phyloP scores from a whole-genome alignment of 1,140 invertebrate species.

The Holotrichia oblita region DNA sequence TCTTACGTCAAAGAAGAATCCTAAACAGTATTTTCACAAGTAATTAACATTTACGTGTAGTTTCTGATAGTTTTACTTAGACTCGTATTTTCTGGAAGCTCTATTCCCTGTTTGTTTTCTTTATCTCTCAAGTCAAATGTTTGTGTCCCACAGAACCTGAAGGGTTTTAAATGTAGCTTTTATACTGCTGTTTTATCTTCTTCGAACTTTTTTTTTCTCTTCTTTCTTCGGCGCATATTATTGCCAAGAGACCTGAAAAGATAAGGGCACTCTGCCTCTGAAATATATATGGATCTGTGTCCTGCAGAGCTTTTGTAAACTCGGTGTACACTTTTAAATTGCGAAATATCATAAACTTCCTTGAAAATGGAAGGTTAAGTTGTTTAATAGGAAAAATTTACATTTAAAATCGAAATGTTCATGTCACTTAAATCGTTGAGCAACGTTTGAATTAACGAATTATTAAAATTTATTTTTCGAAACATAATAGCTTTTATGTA shows the following conservation, averaged over 20 bases:
- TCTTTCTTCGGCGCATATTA: constrained; percentile 19
- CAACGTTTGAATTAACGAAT: too few relatives aligned
- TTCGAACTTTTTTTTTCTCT: neutral
- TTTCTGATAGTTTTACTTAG: neutral
- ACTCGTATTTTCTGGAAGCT: neutral
- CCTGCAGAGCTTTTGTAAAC: neutral
- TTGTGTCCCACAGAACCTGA: neutral
- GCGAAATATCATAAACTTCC: too few relatives aligned
- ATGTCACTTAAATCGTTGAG: too few relatives aligned
- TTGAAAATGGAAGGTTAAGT: too few relatives aligned
- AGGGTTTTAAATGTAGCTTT: neutral
- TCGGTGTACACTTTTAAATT: neutral
- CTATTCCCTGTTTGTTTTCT: neutral
- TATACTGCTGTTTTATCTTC: constrained; percentile 23
- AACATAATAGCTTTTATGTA: too few relatives aligned
- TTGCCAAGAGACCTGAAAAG: constrained; percentile 15
- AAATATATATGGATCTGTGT: neutral
- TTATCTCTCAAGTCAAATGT: constrained; percentile 8
- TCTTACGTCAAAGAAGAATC: too few relatives aligned
- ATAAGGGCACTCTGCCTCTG: neutral
- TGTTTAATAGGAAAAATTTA: too few relatives aligned
- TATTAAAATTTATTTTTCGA: too few relatives aligned
- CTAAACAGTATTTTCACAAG: neutral
- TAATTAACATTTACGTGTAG: neutral
- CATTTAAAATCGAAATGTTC: too few relatives aligned